A percentile compares a stretch with the other conserved stretches of the same genome.
phyloP scores from a whole-genome alignment of 2,113 vertebrate genomes.

The Catagonus wagneri region DNA sequence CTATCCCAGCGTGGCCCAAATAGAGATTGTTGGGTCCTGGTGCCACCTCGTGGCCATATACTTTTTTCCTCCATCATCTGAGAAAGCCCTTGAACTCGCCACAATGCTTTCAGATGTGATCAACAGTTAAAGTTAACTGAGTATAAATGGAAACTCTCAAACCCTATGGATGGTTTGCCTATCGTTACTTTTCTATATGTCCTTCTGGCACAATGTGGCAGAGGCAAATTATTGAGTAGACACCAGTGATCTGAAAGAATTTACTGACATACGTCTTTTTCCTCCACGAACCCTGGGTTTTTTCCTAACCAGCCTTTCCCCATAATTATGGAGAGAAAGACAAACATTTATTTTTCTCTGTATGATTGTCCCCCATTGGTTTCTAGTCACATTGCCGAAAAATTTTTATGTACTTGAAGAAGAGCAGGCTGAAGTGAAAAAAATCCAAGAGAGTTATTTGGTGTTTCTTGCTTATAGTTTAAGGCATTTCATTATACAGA shows the following conservation, averaged over 20 bases:
- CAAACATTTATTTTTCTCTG: slow-evolving; percentile 36
- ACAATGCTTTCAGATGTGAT: background rate
- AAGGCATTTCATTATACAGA: background rate
- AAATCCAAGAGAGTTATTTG: background rate
- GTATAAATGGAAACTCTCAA: background rate
- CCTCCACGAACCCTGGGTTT: background rate
- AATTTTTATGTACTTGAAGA: background rate
- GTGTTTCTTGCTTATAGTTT: background rate
- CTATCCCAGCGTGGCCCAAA: background rate
- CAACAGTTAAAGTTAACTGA: background rate
- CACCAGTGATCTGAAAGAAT: background rate
- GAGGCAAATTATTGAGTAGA: background rate
- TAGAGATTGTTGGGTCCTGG: background rate
- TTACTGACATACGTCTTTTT: background rate
- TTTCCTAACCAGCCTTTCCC: background rate
- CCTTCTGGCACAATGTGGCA: background rate
- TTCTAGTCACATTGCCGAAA: background rate
- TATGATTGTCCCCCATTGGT: background rate
- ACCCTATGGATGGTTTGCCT: background rate
- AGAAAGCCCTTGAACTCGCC: background rate
- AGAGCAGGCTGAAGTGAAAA: background rate
- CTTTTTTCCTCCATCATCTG: background rate
- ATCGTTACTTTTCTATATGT: background rate
- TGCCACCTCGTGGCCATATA: background rate
- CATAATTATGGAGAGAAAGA: background rate